Conservation (phyloP, 53 echinoderm and acorn worm genomes). For the Astropecten irregularis region DNA sequence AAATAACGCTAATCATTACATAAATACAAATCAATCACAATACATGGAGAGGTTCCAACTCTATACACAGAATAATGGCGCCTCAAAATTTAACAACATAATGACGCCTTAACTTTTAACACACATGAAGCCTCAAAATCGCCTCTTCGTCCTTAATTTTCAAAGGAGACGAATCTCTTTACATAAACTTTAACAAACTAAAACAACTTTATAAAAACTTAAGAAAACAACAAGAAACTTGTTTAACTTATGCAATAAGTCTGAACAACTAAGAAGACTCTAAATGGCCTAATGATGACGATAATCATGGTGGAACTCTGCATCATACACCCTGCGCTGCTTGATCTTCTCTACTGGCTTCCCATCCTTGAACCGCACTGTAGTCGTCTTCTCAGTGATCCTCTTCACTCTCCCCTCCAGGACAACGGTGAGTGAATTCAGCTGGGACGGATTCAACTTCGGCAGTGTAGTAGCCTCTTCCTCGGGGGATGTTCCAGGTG, state of each 20-base stretch:
- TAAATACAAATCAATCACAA: too few relatives aligned
- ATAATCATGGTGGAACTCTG: not conserved
- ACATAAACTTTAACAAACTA: not conserved
- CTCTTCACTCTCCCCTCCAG: not conserved
- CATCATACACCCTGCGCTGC: not conserved
- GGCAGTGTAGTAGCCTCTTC: not conserved
- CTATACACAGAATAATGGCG: not conserved
- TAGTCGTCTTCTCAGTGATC: not conserved
- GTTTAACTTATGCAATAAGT: not conserved
- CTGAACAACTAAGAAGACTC: not conserved
- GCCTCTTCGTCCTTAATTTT: not conserved
- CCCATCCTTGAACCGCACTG: not conserved
- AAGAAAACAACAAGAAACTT: not conserved
- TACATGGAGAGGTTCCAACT: too few relatives aligned
- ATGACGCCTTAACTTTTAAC: not conserved
- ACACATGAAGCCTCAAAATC: not conserved
- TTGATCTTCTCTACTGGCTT: not conserved
- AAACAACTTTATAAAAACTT: not conserved
- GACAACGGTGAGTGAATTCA: not conserved
- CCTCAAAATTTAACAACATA: not conserved
- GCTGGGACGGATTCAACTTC: not conserved
- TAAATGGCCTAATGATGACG: not conserved
- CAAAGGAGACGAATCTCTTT: too few relatives aligned
- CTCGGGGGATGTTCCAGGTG: not conserved
- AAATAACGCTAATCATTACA: not conserved